Base-by-base conservation (phyloP, 2,888 invertebrate species). In the Microctonus aethiopoides region DNA sequence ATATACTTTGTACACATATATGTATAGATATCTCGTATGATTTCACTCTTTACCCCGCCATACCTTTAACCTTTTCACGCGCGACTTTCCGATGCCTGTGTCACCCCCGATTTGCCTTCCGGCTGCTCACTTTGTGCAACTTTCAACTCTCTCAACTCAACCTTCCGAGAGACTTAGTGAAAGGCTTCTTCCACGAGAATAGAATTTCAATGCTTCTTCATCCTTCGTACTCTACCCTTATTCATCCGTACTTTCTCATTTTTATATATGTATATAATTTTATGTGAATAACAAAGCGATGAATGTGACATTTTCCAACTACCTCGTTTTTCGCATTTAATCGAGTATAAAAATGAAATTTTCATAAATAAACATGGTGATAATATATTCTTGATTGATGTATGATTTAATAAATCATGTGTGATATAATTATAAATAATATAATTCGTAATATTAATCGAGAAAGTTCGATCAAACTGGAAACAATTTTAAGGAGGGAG, bases 161-260 rank as follows among this genome's bases (percentile, higher is more conserved):
- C 22, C 34, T 56, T 67, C 65, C 62, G 24, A 20, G 39, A 29
- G 67, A 73, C 71, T 69, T 67, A 20, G 67, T 68, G 65, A 70
- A 70, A 68, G 65, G 72, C 70, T 67, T 41, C 63, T 54, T 36
- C 67, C 70, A 72, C 76, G 70, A 68, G 75, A 75, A 76, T 75
- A 72, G 76, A 76, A 76, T 76, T 76, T 74, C 71, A 76, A 76
- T 76, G 74, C 67, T 63, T 67, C 39, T 39, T 39, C 20, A 2
- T 20, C 9, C 24, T 24, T 22, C n/a, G n/a, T n/a, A n/a, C n/a
- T n/a, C n/a, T n/a, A n/a, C 13, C n/a, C 26, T 26, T 10, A 20
- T 54, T 20, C 20, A 34, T 22, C 7, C 54, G 10, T 36, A 32
- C 32, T 29, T 11, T 39, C 34, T 26, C 34, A 62, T 10, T 16